Base-by-base conservation (phyloP, 2,888 invertebrate species). In the Apotomis capreana region DNA sequence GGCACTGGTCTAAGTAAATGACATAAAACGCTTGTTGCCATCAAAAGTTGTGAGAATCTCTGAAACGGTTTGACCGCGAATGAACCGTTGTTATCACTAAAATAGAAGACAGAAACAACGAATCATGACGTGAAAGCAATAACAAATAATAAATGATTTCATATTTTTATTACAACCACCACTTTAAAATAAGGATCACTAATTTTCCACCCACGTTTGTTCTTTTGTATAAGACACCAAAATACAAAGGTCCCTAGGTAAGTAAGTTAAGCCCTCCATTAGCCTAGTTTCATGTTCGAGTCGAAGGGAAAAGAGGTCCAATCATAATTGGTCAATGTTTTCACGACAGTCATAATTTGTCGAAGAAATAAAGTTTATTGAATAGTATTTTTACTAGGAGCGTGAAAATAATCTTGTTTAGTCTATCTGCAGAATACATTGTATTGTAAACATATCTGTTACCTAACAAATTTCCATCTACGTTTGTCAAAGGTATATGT, bases 281-380 rank as follows among this genome's bases (percentile, higher is more conserved):
- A 49, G 13, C 68, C 58, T 60, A 64, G 55, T 65, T 74, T 80
- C 61, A 62, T 61, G 58, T 10, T 52, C 74, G 13, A 73, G 76
- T 74, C 69, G 73, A 73, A 74, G 74, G 78, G 76, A 70, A 6
- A 46, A 51, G 69, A 55, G 75, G 75, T 65, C 79, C 82, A 73
- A 68, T 57, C 75, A 64, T 68, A 77, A 75, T 68, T 80, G 79
- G 82, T 76, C 78, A 79, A 77, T 77, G 69, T 78, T 78, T 76
- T 75, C 74, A 82, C 79, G 79, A 83, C 83, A 84, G 83, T 82
- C 84, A 85, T 81, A 83, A 76, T 79, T 76, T 46, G 59, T 46
- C 78, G 72, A 44, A 49, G 85, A 85, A 74, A 65, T 80, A 84
- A 40, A 70, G 70, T 68, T n/a, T 57, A 55, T 26, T 65, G 65